Percentiles rank a stretch among this genome's conserved stretches.
Evolutionary conservation across 2,797 vertebrate species (phyloP).

Genomic region (Paramormyrops hopkinsi): DNA sequence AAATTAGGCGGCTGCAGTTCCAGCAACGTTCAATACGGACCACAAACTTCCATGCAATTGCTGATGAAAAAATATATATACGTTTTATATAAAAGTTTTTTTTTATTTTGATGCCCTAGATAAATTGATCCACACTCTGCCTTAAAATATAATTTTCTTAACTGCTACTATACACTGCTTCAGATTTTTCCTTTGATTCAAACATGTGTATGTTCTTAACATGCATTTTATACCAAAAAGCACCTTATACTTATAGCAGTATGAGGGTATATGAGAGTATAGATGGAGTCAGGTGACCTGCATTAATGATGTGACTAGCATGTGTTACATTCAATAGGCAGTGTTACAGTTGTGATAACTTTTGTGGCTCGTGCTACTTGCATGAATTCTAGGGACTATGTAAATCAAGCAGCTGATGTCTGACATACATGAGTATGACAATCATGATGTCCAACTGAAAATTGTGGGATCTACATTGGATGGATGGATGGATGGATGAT

Average conservation of each 20-base stretch:
- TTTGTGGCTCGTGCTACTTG: background rate
- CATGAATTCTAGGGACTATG: background rate
- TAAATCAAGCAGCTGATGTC: background rate
- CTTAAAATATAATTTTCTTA: background rate
- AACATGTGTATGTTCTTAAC: background rate
- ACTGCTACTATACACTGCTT: background rate
- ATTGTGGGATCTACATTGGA: background rate
- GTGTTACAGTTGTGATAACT: background rate
- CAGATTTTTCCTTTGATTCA: background rate
- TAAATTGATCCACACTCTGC: background rate
- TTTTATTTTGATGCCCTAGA: background rate
- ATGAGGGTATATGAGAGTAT: background rate
- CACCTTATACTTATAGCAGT: background rate
- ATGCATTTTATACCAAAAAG: background rate
- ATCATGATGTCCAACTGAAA: background rate
- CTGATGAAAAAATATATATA: background rate
- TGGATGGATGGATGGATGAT: background rate
- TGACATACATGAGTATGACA: background rate
- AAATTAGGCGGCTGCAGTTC: background rate
- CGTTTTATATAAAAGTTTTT: background rate
- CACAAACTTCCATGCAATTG: background rate
- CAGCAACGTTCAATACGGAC: background rate
- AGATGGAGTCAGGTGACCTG: background rate
- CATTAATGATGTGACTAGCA: background rate
- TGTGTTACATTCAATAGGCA: background rate